phyloP scores from a whole-genome alignment of 1,140 invertebrate genomes.

The Cheumatopsyche charites region DNA sequence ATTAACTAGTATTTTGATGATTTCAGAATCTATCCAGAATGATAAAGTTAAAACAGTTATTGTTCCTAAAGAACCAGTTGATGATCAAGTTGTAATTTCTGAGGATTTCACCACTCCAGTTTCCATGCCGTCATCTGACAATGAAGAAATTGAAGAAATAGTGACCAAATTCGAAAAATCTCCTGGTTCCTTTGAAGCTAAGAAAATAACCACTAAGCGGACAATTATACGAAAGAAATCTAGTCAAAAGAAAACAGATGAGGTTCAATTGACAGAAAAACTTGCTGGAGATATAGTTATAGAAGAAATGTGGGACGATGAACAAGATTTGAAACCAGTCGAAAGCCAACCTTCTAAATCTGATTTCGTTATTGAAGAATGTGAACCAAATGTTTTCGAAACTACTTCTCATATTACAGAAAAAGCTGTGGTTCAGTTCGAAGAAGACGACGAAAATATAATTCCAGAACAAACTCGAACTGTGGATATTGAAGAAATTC shows the following conservation, averaged over 20 bases:
- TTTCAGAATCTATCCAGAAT: conserved; percentile 43
- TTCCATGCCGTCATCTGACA: conserved; percentile 56
- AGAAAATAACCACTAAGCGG: conserved; percentile 61
- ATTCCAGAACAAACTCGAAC: conserved; percentile 40
- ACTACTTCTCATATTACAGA: conserved; percentile 22
- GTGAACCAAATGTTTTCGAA: conserved; percentile 26
- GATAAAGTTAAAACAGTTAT: conserved; percentile 40
- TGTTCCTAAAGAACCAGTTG: not conserved
- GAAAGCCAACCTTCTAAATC: conserved; percentile 14
- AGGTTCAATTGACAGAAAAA: conserved; percentile 40
- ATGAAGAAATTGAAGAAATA: conserved; percentile 64
- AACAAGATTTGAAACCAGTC: conserved; percentile 46
- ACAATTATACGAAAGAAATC: conserved; percentile 61
- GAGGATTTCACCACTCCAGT: conserved; percentile 51
- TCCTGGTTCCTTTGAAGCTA: conserved; percentile 58
- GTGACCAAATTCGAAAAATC: conserved; percentile 62
- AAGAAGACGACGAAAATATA: conserved; percentile 47
- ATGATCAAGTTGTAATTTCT: conserved; percentile 52
- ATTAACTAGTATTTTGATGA: conserved; percentile 53
- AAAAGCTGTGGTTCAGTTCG: conserved; percentile 41
- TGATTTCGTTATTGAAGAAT: conserved; percentile 44
- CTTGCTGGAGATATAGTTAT: conserved; percentile 57
- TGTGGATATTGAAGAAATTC: conserved; percentile 45
- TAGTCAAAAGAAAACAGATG: conserved; percentile 50
- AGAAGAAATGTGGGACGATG: conserved; percentile 58